Conservation (phyloP, 1,140 invertebrate genomes). For the Trachymyrmex cornetzi region DNA sequence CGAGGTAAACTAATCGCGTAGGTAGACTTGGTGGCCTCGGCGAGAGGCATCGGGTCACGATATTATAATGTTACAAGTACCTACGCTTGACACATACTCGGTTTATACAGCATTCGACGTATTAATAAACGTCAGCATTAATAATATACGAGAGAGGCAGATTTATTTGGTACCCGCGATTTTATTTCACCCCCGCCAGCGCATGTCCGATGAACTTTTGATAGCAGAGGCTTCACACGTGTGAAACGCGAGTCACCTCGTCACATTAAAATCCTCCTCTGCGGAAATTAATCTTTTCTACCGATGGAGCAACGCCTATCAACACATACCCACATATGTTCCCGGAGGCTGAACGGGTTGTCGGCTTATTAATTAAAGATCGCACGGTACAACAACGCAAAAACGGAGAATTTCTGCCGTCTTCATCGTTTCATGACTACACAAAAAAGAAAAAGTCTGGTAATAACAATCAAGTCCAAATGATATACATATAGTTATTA, state of each 20-base stretch:
- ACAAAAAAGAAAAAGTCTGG: too few relatives aligned
- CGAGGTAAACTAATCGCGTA: constrained; percentile 46
- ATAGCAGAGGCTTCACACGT: background rate
- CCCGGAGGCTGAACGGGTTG: constrained; percentile 71
- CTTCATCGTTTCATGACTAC: constrained; percentile 2
- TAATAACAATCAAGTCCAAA: too few relatives aligned
- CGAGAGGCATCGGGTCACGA: constrained; percentile 21
- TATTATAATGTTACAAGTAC: constrained; percentile 26
- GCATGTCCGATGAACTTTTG: background rate
- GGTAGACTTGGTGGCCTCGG: constrained; percentile 1
- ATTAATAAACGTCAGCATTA: constrained; percentile 58
- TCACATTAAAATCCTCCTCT: constrained; percentile 57
- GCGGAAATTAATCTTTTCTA: constrained; percentile 57
- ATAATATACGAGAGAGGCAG: constrained; percentile 30
- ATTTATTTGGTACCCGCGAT: constrained; percentile 27
- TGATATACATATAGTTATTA: too few relatives aligned
- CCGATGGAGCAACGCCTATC: constrained; percentile 72
- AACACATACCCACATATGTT: constrained; percentile 42
- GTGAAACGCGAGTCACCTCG: constrained; percentile 9
- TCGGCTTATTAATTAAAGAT: constrained; percentile 84
- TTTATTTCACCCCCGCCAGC: constrained; percentile 8
- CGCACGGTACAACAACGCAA: constrained; percentile 63
- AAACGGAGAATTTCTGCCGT: constrained; percentile 52
- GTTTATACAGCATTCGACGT: constrained; percentile 2
- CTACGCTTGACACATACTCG: background rate